Percentiles rank a stretch among this genome's conserved stretches.
Evolutionary conservation across 2,888 invertebrate genomes (phyloP).

Genomic region (Coelopa pilipes): DNA sequence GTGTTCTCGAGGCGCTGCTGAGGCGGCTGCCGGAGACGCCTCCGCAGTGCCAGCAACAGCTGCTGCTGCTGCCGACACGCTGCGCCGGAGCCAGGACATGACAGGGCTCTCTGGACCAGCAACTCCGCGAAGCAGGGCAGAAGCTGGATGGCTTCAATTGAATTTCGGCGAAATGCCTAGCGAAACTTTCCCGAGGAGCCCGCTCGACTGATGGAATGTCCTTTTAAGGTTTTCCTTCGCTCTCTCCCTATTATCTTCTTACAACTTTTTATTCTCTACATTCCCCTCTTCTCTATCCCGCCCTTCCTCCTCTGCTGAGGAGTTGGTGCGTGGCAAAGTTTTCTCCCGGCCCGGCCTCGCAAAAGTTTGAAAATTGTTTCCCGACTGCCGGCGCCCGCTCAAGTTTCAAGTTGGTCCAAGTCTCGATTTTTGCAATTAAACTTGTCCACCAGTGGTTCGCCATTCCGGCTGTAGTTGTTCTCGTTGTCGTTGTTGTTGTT

Average conservation of each 20-base stretch:
- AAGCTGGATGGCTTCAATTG: neutral
- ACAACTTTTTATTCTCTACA: neutral
- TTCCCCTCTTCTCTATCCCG: neutral
- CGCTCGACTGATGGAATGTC: neutral
- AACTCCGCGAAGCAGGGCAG: too few relatives aligned
- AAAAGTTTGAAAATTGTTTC: neutral
- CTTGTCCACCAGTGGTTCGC: neutral
- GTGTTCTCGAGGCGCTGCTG: too few relatives aligned
- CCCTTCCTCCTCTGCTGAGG: neutral
- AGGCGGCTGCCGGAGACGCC: too few relatives aligned
- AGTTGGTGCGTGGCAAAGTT: neutral
- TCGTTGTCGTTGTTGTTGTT: too few relatives aligned
- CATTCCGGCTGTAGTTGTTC: neutral
- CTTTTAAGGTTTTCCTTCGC: neutral
- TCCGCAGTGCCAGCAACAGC: too few relatives aligned
- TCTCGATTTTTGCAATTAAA: slow-evolving; percentile 11
- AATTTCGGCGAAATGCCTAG: slow-evolving; percentile 7
- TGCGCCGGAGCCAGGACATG: too few relatives aligned
- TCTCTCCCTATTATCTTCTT: neutral
- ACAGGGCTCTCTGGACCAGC: too few relatives aligned
- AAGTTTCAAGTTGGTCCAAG: slow-evolving; percentile 9
- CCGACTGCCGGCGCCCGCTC: neutral
- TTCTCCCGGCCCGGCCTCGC: neutral
- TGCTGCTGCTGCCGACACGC: too few relatives aligned
- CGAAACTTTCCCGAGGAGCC: neutral